These are phyloP conservation scores for Melieria picta DNA, from an alignment of 2,888 invertebrate genomes.

Conservation along the genomic window DNA sequence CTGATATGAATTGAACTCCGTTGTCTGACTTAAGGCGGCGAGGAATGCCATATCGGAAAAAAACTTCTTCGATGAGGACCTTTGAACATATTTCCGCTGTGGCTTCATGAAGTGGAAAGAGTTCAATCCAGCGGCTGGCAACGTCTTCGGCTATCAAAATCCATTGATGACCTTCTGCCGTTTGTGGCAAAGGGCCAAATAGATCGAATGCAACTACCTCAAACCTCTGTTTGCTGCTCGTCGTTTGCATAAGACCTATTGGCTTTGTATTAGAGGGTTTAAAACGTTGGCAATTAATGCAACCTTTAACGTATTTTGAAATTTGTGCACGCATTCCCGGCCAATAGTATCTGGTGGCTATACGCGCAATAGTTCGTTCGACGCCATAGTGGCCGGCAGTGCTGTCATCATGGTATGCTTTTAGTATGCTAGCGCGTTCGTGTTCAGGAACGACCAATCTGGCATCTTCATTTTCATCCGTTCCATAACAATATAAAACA, in stretches of 20 bases:
- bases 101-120: conserved; percentile 51
- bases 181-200: conserved; percentile 28
- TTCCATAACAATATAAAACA: conserved; percentile 24
- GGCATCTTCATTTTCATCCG: conserved; percentile 30
- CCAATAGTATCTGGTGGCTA: conserved; percentile 31
- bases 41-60: conserved; percentile 52
- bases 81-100: conserved; percentile 49
- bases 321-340: conserved; percentile 29
- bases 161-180: conserved; percentile 42
- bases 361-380: not conserved
- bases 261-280: conserved; percentile 41
- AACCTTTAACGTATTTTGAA: conserved; percentile 23
- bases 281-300: conserved; percentile 38
- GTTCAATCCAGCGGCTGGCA: conserved; percentile 44
- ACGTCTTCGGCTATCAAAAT: conserved; percentile 48
- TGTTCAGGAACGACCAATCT: conserved; percentile 26
- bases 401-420: conserved; percentile 33
- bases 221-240: conserved; percentile 37
- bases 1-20: conserved; percentile 54
- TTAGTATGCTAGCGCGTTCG: conserved; percentile 20
- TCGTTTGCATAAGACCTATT: conserved; percentile 40
- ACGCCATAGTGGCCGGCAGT: conserved; percentile 37
- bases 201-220: conserved; percentile 40
- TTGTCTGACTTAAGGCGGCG: conserved; percentile 55
- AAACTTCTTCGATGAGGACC: conserved; percentile 50